phyloP scores from a whole-genome alignment of 2,888 invertebrate genomes.

The Xylophagus ater region DNA sequence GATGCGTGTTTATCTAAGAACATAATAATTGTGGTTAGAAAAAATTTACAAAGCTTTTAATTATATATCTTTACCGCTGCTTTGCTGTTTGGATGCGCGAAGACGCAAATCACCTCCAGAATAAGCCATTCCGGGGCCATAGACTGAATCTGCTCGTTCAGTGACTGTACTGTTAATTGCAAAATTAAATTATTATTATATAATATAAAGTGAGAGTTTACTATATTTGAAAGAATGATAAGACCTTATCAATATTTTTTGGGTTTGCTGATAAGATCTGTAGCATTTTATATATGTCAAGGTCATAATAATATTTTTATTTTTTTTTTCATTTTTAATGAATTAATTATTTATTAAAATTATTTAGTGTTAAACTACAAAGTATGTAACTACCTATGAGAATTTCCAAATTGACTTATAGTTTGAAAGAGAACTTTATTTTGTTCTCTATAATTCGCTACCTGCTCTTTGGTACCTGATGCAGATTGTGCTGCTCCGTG shows the following conservation, averaged over 20 bases:
- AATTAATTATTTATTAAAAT: constrained; percentile 1
- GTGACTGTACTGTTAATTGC: constrained; percentile 25
- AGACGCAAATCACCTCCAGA: constrained; percentile 4
- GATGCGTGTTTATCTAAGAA: constrained; percentile 6
- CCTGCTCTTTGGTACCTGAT: constrained; percentile 54
- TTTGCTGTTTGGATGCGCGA: constrained; percentile 6
- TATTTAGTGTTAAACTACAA: not conserved
- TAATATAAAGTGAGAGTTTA: too few relatives aligned
- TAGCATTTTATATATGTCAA: constrained; percentile 3
- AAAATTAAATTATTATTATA: too few relatives aligned
- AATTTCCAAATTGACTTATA: constrained; percentile 43
- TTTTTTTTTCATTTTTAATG: not conserved
- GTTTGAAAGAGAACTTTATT: constrained; percentile 54
- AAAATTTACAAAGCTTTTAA: too few relatives aligned
- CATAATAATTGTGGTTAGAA: too few relatives aligned
- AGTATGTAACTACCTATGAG: constrained; percentile 24
- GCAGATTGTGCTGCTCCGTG: constrained; percentile 75
- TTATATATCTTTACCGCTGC: too few relatives aligned
- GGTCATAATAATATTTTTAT: constrained; percentile 2
- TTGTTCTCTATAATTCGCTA: constrained; percentile 50
- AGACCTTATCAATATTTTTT: too few relatives aligned
- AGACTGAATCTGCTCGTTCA: constrained; percentile 32
- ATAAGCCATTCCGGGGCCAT: constrained; percentile 23
- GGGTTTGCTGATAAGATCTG: too few relatives aligned
- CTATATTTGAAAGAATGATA: too few relatives aligned